Conservation (phyloP, 1,140 invertebrate genomes). For the Cydia strobilella region DNA sequence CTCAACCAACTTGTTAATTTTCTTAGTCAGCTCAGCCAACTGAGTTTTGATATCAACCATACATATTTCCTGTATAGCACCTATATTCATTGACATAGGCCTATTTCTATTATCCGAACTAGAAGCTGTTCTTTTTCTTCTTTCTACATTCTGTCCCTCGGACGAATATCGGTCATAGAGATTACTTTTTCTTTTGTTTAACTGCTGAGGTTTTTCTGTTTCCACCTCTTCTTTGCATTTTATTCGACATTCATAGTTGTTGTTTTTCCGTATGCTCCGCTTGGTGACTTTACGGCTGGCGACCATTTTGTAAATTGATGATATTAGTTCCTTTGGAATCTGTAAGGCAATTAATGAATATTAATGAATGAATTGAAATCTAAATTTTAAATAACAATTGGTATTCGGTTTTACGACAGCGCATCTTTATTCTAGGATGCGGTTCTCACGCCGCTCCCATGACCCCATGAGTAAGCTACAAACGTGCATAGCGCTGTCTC, state of each 20-base stretch:
- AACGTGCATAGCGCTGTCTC: too few species aligned
- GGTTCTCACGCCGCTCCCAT: too few species aligned
- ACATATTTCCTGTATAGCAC: constrained; percentile 73
- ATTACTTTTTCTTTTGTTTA: constrained; percentile 71
- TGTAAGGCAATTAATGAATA: constrained; percentile 44
- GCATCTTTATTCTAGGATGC: too few species aligned
- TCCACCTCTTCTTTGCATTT: constrained; percentile 59
- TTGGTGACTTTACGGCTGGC: constrained; percentile 83
- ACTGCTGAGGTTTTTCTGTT: constrained; percentile 46
- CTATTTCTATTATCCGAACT: constrained; percentile 58
- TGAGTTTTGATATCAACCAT: constrained; percentile 74
- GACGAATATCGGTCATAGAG: constrained; percentile 68
- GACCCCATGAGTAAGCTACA: too few species aligned
- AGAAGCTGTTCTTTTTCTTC: constrained; percentile 65
- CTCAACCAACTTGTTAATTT: constrained; percentile 67
- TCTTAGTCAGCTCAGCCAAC: constrained; percentile 64
- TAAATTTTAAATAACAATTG: too few species aligned
- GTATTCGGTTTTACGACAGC: too few species aligned
- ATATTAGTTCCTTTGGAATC: constrained; percentile 87
- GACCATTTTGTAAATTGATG: constrained; percentile 86
- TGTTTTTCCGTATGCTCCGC: constrained; percentile 74
- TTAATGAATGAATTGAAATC: background rate
- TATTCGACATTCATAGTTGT: constrained; percentile 75
- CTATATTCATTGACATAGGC: constrained; percentile 63
- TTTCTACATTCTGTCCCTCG: constrained; percentile 65